Evolutionary conservation across 2,888 invertebrate species (phyloP).

Genomic region (Yponomeuta cagnagella): DNA sequence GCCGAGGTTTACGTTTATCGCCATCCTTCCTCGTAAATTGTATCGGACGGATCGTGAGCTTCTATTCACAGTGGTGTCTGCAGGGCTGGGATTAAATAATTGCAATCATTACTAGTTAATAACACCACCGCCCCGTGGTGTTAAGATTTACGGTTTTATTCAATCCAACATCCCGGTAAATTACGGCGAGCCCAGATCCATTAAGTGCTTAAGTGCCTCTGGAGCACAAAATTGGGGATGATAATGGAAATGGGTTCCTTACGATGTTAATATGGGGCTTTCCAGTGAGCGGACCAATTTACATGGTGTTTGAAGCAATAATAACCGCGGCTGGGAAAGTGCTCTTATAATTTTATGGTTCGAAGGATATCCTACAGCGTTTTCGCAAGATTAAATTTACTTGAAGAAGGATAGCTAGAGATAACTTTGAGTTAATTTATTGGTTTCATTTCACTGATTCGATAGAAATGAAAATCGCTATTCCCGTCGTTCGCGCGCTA

Average conservation of each 20-base stretch:
- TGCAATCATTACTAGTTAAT: conserved; percentile 58
- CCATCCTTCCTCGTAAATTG: neutral
- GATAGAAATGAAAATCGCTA: conserved; percentile 66
- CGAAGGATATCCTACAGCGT: conserved; percentile 7
- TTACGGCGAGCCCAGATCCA: conserved; percentile 70
- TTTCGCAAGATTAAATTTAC: neutral
- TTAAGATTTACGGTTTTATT: conserved; percentile 73
- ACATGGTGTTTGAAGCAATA: conserved; percentile 52
- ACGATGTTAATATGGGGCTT: conserved; percentile 68
- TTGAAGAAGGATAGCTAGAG: neutral
- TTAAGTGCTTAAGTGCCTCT: conserved; percentile 74
- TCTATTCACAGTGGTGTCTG: neutral
- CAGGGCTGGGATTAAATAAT: conserved; percentile 30
- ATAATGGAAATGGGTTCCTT: conserved; percentile 71
- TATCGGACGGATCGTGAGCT: neutral
- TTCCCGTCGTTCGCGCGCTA: conserved; percentile 52
- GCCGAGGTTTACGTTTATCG: neutral
- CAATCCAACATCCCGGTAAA: conserved; percentile 69
- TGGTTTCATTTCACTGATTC: conserved; percentile 17
- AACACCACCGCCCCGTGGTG: conserved; percentile 58
- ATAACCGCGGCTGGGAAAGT: conserved; percentile 28
- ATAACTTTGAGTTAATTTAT: conserved; percentile 1
- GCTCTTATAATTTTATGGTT: neutral
- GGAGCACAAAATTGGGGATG: conserved; percentile 72
- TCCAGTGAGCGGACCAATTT: conserved; percentile 52